Conservation (phyloP, 2,113 vertebrate species). For the Cathartes aura region DNA sequence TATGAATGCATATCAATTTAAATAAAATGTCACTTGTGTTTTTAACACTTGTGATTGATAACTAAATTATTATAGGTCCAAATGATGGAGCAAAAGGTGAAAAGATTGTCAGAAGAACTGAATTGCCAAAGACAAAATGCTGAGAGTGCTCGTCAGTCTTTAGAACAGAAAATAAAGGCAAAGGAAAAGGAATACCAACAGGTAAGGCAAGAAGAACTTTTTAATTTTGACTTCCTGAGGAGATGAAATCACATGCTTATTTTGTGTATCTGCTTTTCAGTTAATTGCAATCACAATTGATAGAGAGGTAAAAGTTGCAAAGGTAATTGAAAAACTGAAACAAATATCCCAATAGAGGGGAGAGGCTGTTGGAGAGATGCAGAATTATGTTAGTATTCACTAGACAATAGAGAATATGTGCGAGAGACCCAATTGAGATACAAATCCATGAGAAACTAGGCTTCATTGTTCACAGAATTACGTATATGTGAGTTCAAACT, state of each 20-base stretch:
- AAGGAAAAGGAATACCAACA: constrained; percentile 88
- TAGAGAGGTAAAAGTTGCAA: not conserved
- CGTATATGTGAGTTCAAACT: not conserved
- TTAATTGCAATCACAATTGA: not conserved
- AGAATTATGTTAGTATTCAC: not conserved
- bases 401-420: not conserved
- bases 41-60: not conserved
- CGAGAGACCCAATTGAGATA: not conserved
- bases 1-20: not conserved
- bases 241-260: not conserved
- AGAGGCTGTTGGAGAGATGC: not conserved
- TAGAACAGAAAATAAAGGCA: constrained; percentile 90
- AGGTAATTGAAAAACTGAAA: not conserved
- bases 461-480: not conserved
- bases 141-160: constrained; percentile 79
- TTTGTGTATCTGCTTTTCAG: not conserved
- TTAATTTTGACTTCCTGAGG: not conserved
- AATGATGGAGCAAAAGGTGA: constrained; percentile 85
- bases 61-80: constrained; percentile 73
- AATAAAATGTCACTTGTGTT: not conserved
- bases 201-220: constrained; percentile 65
- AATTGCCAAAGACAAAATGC: constrained; percentile 91
- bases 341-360: not conserved
- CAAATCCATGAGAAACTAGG: not conserved
- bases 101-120: constrained; percentile 88